Percentiles rank a stretch among this genome's conserved stretches.
Evolutionary conservation across 1,140 invertebrate species (phyloP).

Genomic region (Caerostris darwini): DNA sequence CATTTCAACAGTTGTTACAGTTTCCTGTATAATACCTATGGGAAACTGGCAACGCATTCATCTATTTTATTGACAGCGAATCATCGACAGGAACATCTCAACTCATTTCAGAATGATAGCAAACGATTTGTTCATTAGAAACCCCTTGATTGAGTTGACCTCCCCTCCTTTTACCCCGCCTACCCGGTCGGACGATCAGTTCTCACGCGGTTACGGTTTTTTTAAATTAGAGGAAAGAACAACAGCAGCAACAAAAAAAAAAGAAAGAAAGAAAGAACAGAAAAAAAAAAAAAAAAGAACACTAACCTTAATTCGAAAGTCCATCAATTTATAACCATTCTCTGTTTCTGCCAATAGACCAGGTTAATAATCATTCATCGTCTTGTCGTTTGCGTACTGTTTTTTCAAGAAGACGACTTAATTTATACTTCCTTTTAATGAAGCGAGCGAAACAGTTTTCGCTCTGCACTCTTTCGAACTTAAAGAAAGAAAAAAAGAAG

Average conservation of each 20-base stretch:
- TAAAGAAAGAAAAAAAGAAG: not conserved
- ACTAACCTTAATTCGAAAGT: constrained; percentile 50
- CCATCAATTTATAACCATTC: constrained; percentile 71
- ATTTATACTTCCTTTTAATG: constrained; percentile 73
- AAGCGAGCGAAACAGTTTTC: constrained; percentile 6
- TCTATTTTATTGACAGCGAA: not conserved
- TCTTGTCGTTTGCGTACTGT: constrained; percentile 8
- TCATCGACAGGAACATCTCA: not conserved
- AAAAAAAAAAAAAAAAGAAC: not conserved
- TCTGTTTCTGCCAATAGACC: constrained; percentile 60
- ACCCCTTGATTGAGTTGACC: constrained; percentile 54
- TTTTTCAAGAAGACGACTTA: constrained; percentile 47
- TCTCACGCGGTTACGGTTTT: constrained; percentile 41
- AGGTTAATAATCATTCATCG: constrained; percentile 69
- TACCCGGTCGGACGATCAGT: not conserved
- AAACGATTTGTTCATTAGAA: constrained; percentile 58
- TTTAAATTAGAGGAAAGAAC: constrained; percentile 43
- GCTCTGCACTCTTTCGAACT: not conserved
- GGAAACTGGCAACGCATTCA: not conserved
- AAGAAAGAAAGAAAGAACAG: not conserved
- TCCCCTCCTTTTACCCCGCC: not conserved
- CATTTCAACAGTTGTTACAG: not conserved
- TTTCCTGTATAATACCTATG: not conserved
- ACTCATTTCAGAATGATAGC: not conserved
- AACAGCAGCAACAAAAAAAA: not conserved